Conservation (phyloP, 2,113 vertebrate genomes). For the Anseranas semipalmata region DNA sequence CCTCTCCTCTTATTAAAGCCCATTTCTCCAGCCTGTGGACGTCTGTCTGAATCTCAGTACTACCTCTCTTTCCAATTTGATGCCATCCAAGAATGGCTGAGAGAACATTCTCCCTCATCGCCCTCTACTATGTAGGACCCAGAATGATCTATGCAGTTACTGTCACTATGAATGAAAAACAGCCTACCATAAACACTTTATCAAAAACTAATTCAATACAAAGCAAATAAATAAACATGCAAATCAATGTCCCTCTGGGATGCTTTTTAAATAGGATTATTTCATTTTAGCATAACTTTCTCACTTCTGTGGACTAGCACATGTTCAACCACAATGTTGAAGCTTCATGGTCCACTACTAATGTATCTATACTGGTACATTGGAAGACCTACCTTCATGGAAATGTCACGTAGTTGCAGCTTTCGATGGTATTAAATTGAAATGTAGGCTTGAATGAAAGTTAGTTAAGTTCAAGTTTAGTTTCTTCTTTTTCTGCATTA, state of each 20-base stretch:
- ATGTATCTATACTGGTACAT: accelerated
- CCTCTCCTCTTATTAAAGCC: not conserved
- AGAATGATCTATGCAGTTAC: not conserved
- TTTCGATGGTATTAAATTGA: not conserved
- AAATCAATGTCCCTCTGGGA: not conserved
- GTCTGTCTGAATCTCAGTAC: not conserved
- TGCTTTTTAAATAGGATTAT: not conserved
- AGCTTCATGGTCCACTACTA: not conserved
- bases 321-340: not conserved
- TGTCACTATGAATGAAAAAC: not conserved
- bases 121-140: accelerated
- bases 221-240: not conserved
- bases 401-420: not conserved
- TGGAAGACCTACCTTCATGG: not conserved
- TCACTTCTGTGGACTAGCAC: not conserved
- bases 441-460: not conserved
- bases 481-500: not conserved
- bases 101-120: not conserved
- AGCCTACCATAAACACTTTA: not conserved
- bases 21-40: not conserved
- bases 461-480: not conserved
- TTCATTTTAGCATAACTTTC: not conserved
- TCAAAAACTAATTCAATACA: not conserved
- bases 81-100: not conserved
- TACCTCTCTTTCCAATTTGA: not conserved